phyloP scores from a whole-genome alignment of 2,797 vertebrate genomes.

The Enteromius unitaeniatus region DNA sequence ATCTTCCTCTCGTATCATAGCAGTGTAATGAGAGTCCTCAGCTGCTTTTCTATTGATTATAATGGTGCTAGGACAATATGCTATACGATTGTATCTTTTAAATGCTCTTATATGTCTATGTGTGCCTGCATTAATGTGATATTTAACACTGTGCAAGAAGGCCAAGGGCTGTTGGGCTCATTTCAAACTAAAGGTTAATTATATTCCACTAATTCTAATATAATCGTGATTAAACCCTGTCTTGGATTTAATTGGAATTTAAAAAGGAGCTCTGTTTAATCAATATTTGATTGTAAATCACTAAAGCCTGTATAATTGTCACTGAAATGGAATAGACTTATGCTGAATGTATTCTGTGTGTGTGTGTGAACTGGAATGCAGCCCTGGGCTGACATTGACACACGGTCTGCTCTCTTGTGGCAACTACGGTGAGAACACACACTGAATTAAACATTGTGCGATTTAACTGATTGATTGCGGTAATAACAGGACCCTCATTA shows the following conservation, averaged over 20 bases:
- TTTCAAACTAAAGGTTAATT: slow-evolving; percentile 55
- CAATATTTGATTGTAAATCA: slow-evolving; percentile 54
- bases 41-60: slow-evolving; percentile 86
- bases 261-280: slow-evolving; percentile 43
- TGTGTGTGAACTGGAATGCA: slow-evolving; percentile 46
- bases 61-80: slow-evolving; percentile 76
- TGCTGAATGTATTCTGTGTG: slow-evolving; percentile 19
- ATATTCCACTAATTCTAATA: slow-evolving; percentile 65
- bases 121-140: slow-evolving; percentile 11
- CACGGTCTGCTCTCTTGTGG: slow-evolving; percentile 94
- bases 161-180: slow-evolving; percentile 29
- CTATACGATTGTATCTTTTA: slow-evolving; percentile 54
- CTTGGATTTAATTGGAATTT: slow-evolving; percentile 47
- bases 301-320: slow-evolving; percentile 51
- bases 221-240: slow-evolving; percentile 53
- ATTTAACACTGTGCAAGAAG: slow-evolving; percentile 29
- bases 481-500: slow-evolving; percentile 99
- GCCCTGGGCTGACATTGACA: slow-evolving; percentile 92
- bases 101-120: slow-evolving; percentile 39
- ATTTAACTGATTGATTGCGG: slow-evolving; percentile 99
- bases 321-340: slow-evolving; percentile 52
- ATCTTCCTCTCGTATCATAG: slow-evolving; percentile 84
- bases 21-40: slow-evolving; percentile 79
- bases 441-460: slow-evolving; percentile 99
- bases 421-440: slow-evolving; percentile 96